These are phyloP conservation scores for Paedocypris micromegethes DNA, from an alignment of 2,797 vertebrate genomes.

Conservation along the genomic window DNA sequence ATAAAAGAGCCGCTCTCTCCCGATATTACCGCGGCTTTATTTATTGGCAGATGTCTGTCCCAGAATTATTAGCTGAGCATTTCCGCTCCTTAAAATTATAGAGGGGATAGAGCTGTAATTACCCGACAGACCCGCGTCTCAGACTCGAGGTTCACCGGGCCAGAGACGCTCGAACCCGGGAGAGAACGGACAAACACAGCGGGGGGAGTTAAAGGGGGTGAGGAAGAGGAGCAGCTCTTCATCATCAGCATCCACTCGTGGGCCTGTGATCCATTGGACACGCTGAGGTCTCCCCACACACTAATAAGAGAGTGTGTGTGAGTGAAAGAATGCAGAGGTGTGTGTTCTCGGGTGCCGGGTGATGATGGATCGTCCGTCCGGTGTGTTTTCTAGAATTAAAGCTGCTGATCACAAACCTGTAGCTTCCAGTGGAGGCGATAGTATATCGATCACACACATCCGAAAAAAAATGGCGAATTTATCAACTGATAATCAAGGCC, in stretches of 20 bases:
- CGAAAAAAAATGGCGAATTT: too few relatives aligned
- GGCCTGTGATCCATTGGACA: conserved; percentile 25
- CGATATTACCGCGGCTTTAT: conserved; percentile 66
- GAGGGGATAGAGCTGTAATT: background rate
- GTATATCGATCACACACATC: background rate
- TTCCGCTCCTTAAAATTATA: conserved; percentile 6
- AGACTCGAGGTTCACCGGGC: too few relatives aligned
- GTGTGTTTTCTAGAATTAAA: too few relatives aligned
- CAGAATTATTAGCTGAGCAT: conserved; percentile 9
- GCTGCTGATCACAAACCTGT: conserved; percentile 60
- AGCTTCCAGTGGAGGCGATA: conserved; percentile 34
- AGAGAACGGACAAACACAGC: too few relatives aligned
- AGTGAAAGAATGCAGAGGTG: conserved; percentile 23
- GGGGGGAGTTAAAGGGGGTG: too few relatives aligned
- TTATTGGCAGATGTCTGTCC: conserved; percentile 55
- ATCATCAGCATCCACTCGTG: background rate
- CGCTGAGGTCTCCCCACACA: conserved; percentile 29
- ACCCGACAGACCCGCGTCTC: too few relatives aligned
- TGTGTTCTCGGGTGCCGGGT: conserved; percentile 56
- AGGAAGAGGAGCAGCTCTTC: too few relatives aligned
- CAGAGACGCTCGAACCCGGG: too few relatives aligned
- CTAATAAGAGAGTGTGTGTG: conserved; percentile 19
- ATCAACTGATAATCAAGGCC: conserved; percentile 14
- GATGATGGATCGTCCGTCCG: too few relatives aligned
- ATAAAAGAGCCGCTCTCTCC: conserved; percentile 74